Conservation (phyloP, 2,113 vertebrate genomes). For the Ciconia stormi region DNA sequence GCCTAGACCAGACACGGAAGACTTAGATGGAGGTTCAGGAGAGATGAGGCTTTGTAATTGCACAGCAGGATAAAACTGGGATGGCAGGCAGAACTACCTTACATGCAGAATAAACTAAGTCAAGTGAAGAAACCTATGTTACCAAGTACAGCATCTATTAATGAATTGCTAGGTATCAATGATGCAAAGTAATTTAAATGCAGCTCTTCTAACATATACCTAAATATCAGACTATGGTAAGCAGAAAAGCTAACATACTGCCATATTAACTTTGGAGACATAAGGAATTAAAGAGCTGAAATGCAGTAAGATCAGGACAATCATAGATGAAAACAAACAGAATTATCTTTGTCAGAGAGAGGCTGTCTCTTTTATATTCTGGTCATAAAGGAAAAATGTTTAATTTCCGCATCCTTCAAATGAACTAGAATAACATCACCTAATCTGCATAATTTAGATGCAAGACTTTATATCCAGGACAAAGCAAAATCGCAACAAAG, state of each 20-base stretch:
- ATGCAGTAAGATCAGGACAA: neutral
- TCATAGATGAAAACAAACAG: neutral
- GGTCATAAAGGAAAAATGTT: neutral
- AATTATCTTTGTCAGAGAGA: neutral
- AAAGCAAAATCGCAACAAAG: neutral
- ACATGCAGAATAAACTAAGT: neutral
- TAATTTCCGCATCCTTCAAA: neutral
- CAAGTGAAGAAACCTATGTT: neutral
- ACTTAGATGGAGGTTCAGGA: neutral
- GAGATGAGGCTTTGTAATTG: neutral
- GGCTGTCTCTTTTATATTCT: neutral
- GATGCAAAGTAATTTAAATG: neutral
- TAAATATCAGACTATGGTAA: neutral
- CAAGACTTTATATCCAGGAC: neutral
- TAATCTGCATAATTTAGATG: neutral
- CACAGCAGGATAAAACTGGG: neutral
- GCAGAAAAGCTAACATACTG: neutral
- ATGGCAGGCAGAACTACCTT: neutral
- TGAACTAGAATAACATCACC: neutral
- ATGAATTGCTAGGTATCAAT: neutral
- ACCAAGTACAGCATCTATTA: neutral
- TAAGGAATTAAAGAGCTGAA: neutral
- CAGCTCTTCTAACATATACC: neutral
- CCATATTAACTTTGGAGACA: neutral
- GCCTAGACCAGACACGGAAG: neutral